Base-by-base conservation (phyloP, 2,113 vertebrate species). In the Tupaia chinensis region DNA sequence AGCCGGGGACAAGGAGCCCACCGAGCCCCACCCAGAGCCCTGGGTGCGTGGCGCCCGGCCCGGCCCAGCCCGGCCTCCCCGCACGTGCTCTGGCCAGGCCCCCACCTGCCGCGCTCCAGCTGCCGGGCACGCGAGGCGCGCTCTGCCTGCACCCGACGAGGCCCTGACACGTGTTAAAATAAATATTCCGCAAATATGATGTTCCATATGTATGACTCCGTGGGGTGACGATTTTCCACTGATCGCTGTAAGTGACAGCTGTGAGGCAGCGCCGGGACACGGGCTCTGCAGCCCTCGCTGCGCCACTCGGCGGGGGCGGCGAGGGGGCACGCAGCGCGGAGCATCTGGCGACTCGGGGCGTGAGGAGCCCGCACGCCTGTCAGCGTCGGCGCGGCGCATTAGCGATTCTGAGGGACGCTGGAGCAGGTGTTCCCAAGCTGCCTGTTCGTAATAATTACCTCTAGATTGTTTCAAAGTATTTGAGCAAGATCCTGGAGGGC, bases 181-280 rank as follows among this genome's bases (percentile, higher is more conserved):
- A 98, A 99, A 98, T 98, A 98, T 98, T 98, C 98, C 11, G 91
- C 97, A 97, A 98, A 98, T 97, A 97, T 97, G 97, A 97, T 96
- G 95, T 98, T 99, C 98, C 98, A 98, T 99, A 98, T 98, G 98
- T 96, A 98, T 98, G 98, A 98, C 97, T 97, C 96, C 92, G 98
- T 96, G 97, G 98, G 97, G 98, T 97, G 98, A 98, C 97, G 98
- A 98, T 98, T 98, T 97, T 97, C 98, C 94, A 97, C 98, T 97
- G 98, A 98, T 98, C 96, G 97, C 98, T 96, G 96, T 94, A 97
- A 98, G 98, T 98, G 98, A 98, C 98, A 99, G 99, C 98, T 99
- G 98, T 89, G 97, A 66, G 5, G 97, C 98, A 96, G 97, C 91
- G 95, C 97, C 92, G 96, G 97, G 97, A 98, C 98, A 97, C 92